These are phyloP conservation scores for Phalacrocorax carbo DNA, from an alignment of 2,113 vertebrate species.

Conservation along the genomic window DNA sequence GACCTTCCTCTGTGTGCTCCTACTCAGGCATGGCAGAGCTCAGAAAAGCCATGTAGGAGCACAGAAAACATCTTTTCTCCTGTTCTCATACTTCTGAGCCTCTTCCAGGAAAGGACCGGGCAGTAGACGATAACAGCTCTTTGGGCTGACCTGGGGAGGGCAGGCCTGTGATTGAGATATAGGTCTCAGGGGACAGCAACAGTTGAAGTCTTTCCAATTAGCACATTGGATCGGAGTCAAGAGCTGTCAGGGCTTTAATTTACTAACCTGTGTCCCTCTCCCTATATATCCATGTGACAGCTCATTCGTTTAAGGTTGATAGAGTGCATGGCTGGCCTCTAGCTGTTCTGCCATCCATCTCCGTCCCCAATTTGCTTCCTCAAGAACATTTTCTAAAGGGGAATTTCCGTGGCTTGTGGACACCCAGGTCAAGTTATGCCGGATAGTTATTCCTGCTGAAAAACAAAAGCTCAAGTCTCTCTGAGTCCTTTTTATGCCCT, in stretches of 20 bases:
- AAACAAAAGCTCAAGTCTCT: not conserved
- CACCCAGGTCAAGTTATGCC: not conserved
- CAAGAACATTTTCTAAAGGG: slow-evolving; percentile 9
- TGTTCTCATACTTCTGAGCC: not conserved
- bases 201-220: slow-evolving; percentile 58
- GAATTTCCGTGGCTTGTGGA: not conserved
- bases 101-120: not conserved
- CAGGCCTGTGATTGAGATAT: not conserved
- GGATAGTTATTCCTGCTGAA: not conserved
- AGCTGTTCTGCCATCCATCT: slow-evolving; percentile 51
- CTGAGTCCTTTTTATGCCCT: not conserved
- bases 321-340: slow-evolving; percentile 36
- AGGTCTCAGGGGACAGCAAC: slow-evolving; percentile 3
- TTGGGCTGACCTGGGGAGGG: not conserved
- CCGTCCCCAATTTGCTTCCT: not conserved
- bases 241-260: slow-evolving; percentile 47
- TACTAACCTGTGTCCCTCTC: slow-evolving; percentile 35
- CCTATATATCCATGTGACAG: slow-evolving; percentile 44
- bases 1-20: not conserved
- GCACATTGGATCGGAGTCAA: slow-evolving; percentile 47
- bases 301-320: slow-evolving; percentile 49
- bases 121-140: not conserved
- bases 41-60: not conserved
- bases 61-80: not conserved
- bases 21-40: not conserved